phyloP scores from a whole-genome alignment of 2,113 vertebrate genomes.

The Lepus europaeus region DNA sequence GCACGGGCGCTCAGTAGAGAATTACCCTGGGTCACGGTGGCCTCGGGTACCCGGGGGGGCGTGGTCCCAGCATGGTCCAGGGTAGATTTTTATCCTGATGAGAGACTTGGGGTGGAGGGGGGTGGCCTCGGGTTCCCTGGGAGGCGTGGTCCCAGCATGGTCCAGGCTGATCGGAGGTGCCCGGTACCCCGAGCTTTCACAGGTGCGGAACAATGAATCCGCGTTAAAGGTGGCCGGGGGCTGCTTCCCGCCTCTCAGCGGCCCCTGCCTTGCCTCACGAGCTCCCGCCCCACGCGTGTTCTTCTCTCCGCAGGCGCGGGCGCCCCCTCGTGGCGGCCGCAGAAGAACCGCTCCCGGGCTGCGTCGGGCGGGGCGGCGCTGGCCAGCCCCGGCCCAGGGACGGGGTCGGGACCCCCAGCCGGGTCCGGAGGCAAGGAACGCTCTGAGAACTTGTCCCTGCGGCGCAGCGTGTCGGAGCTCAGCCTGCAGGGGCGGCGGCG shows the following conservation, averaged over 20 bases:
- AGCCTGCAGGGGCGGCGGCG: constrained; percentile 93
- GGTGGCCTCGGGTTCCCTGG: background rate
- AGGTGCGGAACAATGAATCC: no score
- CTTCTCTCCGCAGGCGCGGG: constrained; percentile 78
- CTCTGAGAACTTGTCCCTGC: constrained; percentile 90
- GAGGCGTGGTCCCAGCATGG: background rate
- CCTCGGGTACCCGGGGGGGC: background rate
- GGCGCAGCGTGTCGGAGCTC: constrained; percentile 96
- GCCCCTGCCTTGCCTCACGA: background rate
- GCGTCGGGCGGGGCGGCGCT: constrained; percentile 90
- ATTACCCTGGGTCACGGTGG: background rate
- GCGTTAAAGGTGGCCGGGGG: no score
- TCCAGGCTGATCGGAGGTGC: background rate
- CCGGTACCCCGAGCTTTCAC: no score
- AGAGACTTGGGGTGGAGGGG: background rate
- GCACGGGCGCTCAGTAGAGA: background rate
- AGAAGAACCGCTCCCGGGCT: constrained; percentile 91
- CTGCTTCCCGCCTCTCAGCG: background rate
- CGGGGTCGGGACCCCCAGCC: constrained; percentile 89
- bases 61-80: background rate
- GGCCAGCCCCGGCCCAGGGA: constrained; percentile 88
- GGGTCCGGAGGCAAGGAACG: constrained; percentile 89
- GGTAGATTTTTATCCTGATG: background rate
- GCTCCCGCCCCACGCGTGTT: no score
- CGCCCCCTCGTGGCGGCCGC: constrained; percentile 86